Conservation (phyloP, 2,888 invertebrate species). For the Carpatolechia fugitivella region DNA sequence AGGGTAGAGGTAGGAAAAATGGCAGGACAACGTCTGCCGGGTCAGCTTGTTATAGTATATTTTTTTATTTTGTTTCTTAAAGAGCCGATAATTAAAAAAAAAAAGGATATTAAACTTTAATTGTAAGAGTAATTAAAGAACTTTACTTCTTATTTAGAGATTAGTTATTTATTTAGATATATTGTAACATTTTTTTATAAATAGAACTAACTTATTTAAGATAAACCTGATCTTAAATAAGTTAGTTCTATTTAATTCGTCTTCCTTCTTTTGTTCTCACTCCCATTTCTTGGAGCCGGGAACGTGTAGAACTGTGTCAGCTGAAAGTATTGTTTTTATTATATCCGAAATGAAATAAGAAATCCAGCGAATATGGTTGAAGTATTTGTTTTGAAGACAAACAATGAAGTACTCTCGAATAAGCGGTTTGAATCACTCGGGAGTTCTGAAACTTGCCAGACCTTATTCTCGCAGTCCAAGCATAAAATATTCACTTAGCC, state of each 20-base stretch:
- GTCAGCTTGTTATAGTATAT: too few relatives aligned
- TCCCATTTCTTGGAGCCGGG: background rate
- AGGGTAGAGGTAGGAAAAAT: too few relatives aligned
- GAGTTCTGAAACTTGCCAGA: conserved; percentile 2
- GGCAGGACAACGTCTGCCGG: too few relatives aligned
- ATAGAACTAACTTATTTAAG: too few relatives aligned
- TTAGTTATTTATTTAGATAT: too few relatives aligned
- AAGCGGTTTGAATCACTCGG: conserved; percentile 6
- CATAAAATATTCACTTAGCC: conserved; percentile 6
- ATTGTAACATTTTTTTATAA: too few relatives aligned
- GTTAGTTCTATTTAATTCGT: background rate
- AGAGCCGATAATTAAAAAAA: too few relatives aligned
- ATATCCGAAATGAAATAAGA: conserved; percentile 1
- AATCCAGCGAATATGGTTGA: background rate
- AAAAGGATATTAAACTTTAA: too few relatives aligned
- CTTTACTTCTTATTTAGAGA: too few relatives aligned
- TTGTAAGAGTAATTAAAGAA: too few relatives aligned
- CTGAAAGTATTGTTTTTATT: background rate
- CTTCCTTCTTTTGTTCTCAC: background rate
- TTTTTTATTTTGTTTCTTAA: too few relatives aligned
- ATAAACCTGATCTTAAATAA: too few relatives aligned
- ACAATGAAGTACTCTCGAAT: background rate
- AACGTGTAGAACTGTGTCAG: background rate
- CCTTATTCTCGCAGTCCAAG: background rate
- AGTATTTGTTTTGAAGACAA: conserved; percentile 1